Evolutionary conservation across 1,140 invertebrate species (phyloP).

Genomic region (Myzus persicae): DNA sequence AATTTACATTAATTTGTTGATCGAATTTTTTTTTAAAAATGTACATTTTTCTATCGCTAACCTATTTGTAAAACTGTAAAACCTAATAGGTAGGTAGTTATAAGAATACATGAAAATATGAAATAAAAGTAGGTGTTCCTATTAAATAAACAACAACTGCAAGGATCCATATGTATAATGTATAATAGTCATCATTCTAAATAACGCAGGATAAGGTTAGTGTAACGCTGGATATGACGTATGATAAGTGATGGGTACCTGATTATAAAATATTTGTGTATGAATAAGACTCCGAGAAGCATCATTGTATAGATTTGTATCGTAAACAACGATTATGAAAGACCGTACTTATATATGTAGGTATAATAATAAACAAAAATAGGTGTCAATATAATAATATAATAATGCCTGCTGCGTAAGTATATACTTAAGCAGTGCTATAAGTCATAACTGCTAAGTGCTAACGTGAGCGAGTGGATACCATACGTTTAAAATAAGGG

Average conservation of each 20-base stretch:
- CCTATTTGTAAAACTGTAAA: not conserved
- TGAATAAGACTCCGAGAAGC: not conserved
- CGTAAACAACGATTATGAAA: not conserved
- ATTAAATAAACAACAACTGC: not conserved
- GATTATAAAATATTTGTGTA: not conserved
- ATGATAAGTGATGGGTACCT: not conserved
- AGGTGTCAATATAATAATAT: not conserved
- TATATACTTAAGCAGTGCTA: not conserved
- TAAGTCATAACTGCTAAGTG: constrained; percentile 2
- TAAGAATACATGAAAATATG: not conserved
- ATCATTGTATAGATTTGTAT: not conserved
- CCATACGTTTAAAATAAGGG: not conserved
- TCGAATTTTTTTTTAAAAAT: not conserved
- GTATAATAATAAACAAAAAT: not conserved
- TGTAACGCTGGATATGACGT: not conserved
- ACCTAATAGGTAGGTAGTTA: not conserved
- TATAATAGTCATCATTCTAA: not conserved
- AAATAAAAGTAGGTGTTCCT: not conserved
- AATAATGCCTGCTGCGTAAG: too few relatives aligned
- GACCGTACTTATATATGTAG: not conserved
- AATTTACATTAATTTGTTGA: not conserved
- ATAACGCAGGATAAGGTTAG: not conserved
- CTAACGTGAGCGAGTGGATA: not conserved
- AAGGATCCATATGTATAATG: not conserved
- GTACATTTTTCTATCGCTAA: not conserved